Conservation (phyloP, 2,888 invertebrate genomes). For the Baccha elongata region DNA sequence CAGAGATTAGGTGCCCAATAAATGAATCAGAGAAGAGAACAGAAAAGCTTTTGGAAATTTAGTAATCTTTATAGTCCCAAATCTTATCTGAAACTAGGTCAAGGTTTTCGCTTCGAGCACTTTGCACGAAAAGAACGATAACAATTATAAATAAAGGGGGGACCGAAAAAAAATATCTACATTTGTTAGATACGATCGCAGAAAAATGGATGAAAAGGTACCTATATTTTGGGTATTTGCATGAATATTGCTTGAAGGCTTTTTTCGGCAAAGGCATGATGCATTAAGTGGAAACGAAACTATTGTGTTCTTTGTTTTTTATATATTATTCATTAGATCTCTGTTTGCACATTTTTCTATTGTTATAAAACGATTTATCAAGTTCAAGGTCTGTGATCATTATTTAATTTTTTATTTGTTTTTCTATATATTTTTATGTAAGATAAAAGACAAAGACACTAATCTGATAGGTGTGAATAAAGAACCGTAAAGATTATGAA, state of each 20-base stretch:
- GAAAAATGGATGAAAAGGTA: not conserved
- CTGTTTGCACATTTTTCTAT: not conserved
- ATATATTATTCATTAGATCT: too few species aligned
- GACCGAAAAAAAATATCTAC: not conserved
- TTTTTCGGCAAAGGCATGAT: not conserved
- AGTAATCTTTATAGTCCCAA: conserved; percentile 13
- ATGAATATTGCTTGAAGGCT: not conserved
- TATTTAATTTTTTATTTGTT: not conserved
- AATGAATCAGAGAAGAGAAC: conserved; percentile 22
- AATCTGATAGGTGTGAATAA: not conserved
- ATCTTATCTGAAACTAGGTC: conserved; percentile 24
- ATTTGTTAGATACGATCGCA: not conserved
- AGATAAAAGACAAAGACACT: not conserved
- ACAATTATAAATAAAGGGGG: not conserved
- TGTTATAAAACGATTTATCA: not conserved
- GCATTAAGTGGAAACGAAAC: not conserved
- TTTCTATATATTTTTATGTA: not conserved
- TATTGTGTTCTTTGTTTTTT: not conserved
- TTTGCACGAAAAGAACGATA: conserved; percentile 1
- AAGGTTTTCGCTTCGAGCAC: conserved; percentile 22
- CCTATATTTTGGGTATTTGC: not conserved
- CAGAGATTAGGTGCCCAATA: not conserved
- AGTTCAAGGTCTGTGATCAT: not conserved
- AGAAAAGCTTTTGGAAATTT: conserved; percentile 11
- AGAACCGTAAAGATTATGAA: too few species aligned